Percentiles rank a stretch among this genome's conserved stretches.
These are phyloP conservation scores for Sciurus carolinensis DNA, from an alignment of 2,797 vertebrate species.

Conservation along the genomic window DNA sequence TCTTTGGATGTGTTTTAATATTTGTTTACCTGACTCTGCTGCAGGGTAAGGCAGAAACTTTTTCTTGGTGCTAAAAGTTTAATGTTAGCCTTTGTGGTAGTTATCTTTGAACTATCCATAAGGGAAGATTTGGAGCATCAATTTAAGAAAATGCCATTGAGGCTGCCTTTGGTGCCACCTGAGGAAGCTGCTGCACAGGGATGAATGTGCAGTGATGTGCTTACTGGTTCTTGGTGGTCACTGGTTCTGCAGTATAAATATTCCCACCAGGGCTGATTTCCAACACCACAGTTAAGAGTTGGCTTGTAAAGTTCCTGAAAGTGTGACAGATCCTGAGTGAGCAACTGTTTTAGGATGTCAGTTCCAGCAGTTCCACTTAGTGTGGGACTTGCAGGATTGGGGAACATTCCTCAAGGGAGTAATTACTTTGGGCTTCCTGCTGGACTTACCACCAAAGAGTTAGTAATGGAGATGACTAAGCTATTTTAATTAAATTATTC, in stretches of 20 bases:
- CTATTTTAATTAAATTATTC: neutral
- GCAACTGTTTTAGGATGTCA: neutral
- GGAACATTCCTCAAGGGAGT: neutral
- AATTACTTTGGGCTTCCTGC: neutral
- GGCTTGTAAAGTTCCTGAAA: constrained; percentile 22
- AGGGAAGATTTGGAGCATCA: neutral
- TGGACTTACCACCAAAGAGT: neutral
- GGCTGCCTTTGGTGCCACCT: neutral
- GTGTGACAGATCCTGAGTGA: neutral
- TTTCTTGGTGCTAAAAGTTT: neutral
- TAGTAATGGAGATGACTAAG: neutral
- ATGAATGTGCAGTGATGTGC: neutral
- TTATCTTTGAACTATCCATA: neutral
- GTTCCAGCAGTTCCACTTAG: neutral
- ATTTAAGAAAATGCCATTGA: neutral
- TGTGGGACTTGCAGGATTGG: neutral
- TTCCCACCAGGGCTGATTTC: neutral
- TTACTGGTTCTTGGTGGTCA: neutral
- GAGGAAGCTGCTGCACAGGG: neutral
- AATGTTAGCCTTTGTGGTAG: neutral
- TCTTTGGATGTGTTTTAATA: neutral
- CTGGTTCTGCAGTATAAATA: neutral
- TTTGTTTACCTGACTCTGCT: neutral
- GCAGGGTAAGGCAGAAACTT: neutral
- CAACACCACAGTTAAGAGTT: neutral